phyloP scores from a whole-genome alignment of 1,140 invertebrate species.

The Linepithema humile region DNA sequence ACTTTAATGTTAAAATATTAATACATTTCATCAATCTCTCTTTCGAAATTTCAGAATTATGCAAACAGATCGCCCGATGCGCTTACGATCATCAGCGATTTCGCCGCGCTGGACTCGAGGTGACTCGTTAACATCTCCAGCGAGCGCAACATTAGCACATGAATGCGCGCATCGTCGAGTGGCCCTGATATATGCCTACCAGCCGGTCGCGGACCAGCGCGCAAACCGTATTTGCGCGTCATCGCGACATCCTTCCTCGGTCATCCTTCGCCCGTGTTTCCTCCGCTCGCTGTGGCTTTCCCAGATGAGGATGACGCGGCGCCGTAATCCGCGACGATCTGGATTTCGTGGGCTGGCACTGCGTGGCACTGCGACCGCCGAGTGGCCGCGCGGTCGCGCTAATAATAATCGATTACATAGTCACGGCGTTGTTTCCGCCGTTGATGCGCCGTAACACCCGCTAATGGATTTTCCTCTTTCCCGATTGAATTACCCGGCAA shows the following conservation, averaged over 20 bases:
- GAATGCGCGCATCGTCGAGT: constrained; percentile 40
- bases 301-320: constrained; percentile 41
- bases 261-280: constrained; percentile 56
- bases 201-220: constrained; percentile 28
- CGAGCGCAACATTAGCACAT: constrained; percentile 58
- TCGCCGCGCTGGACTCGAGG: neutral
- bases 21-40: neutral
- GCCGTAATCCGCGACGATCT: constrained; percentile 45
- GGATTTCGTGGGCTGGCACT: constrained; percentile 60
- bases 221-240: constrained; percentile 57
- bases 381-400: constrained; percentile 18
- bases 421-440: constrained; percentile 16
- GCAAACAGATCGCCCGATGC: neutral
- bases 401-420: constrained; percentile 59
- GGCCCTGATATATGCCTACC: constrained; percentile 65
- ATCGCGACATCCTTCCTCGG: constrained; percentile 52
- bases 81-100: neutral
- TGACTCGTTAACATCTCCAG: constrained; percentile 49
- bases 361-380: constrained; percentile 44
- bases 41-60: neutral
- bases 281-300: constrained; percentile 49
- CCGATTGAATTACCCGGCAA: neutral
- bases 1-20: neutral
- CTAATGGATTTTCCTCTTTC: constrained; percentile 40
- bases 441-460: constrained; percentile 2